These are phyloP conservation scores for Hirundichthys speculiger DNA, from an alignment of 2,113 vertebrate species.

Conservation along the genomic window DNA sequence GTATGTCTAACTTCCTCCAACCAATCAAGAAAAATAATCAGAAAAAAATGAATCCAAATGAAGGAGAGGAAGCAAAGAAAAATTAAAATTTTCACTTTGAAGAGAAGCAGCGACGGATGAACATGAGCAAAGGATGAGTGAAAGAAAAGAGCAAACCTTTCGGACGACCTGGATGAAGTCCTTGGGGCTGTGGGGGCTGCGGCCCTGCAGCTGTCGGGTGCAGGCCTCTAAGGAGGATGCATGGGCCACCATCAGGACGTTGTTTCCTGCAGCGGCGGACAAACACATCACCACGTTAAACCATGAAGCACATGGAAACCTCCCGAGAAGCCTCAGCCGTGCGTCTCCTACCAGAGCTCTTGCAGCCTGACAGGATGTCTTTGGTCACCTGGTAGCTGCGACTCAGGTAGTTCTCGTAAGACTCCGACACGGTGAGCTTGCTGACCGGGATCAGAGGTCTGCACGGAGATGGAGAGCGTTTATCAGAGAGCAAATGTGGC, in stretches of 20 bases:
- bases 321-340: too few species aligned
- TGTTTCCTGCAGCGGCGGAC: constrained; percentile 84
- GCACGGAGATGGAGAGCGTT: constrained; percentile 3
- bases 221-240: constrained; percentile 96
- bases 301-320: too few species aligned
- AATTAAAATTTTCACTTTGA: too few species aligned
- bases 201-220: constrained; percentile 94
- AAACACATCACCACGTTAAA: constrained; percentile 6
- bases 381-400: constrained; percentile 95
- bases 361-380: constrained; percentile 94
- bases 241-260: constrained; percentile 95
- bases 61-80: too few species aligned
- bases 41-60: too few species aligned
- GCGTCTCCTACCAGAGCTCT: constrained; percentile 84
- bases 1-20: too few species aligned
- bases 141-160: constrained; percentile 82
- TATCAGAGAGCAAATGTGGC: background rate
- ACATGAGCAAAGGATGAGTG: background rate
- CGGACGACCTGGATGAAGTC: constrained; percentile 97
- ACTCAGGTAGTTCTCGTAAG: constrained; percentile 93
- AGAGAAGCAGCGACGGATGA: too few species aligned
- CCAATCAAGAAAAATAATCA: too few species aligned
- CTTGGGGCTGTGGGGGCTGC: constrained; percentile 91
- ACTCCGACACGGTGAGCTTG: constrained; percentile 91
- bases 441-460: constrained; percentile 95